Percentiles rank a stretch among this genome's conserved stretches.
Evolutionary conservation across 1,140 invertebrate species (phyloP).

Genomic region (Brachionus angularis): DNA sequence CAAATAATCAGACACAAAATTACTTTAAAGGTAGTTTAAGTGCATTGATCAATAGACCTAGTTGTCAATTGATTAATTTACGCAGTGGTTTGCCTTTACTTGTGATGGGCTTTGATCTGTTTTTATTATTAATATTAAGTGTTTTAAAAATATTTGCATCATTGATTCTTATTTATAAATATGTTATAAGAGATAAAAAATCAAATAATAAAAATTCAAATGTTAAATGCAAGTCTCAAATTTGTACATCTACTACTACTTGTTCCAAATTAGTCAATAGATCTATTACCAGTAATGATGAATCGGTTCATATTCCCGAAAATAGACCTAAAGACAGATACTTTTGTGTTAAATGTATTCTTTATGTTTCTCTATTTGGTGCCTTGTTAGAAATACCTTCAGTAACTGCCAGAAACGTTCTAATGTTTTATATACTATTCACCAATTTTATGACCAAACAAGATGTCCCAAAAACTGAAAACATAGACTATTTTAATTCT

Average conservation of each 20-base stretch:
- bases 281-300: too few species aligned
- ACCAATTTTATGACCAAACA: background rate
- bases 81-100: conserved; percentile 19
- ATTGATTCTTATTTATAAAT: background rate
- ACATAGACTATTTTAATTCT: too few species aligned
- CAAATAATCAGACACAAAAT: background rate
- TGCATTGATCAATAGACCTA: too few species aligned
- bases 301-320: too few species aligned
- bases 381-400: conserved; percentile 24
- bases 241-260: background rate
- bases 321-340: background rate
- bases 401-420: conserved; percentile 9
- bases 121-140: conserved; percentile 24
- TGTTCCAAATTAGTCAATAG: background rate
- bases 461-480: background rate
- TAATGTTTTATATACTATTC: conserved; percentile 25
- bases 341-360: conserved; percentile 17
- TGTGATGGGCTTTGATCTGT: conserved; percentile 15
- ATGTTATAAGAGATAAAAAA: conserved; percentile 10
- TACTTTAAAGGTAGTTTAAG: background rate
- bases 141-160: too few species aligned
- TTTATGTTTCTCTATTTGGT: background rate
- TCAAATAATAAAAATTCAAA: background rate
- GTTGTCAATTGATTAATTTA: conserved; percentile 1
- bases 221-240: background rate